Percentiles rank a stretch among this genome's conserved stretches.
Conservation (phyloP, 2,888 invertebrate genomes). For the Lamellibrachia columna region DNA sequence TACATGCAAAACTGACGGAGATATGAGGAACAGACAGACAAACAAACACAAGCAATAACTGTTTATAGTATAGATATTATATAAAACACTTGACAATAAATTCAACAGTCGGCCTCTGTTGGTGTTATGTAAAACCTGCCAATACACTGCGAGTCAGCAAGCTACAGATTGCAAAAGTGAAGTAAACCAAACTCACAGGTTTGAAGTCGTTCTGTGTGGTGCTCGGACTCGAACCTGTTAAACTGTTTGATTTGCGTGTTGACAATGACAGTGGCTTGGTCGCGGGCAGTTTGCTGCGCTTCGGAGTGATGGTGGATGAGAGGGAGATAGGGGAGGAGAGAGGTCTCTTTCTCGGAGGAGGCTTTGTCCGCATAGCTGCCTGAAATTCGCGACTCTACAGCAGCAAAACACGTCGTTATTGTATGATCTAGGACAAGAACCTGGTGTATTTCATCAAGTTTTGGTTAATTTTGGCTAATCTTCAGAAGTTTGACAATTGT, state of each 20-base stretch:
- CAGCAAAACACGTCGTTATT: background rate
- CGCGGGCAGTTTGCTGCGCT: background rate
- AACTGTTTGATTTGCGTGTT: background rate
- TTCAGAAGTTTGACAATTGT: too few relatives aligned
- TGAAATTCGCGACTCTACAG: constrained; percentile 9
- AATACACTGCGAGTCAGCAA: too few relatives aligned
- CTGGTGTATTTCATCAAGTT: background rate
- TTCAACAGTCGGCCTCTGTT: too few relatives aligned
- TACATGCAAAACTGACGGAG: too few relatives aligned
- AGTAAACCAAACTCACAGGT: constrained; percentile 5
- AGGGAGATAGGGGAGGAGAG: background rate
- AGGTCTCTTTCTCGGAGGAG: background rate
- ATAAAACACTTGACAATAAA: too few relatives aligned
- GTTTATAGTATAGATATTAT: too few relatives aligned
- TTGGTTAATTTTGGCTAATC: too few relatives aligned
- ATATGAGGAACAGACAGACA: too few relatives aligned
- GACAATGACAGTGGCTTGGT: background rate
- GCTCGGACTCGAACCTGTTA: background rate
- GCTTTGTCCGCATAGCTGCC: background rate
- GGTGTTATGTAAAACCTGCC: too few relatives aligned
- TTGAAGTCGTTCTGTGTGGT: constrained; percentile 8
- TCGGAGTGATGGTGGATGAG: background rate
- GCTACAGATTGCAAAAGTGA: background rate
- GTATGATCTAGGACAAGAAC: background rate
- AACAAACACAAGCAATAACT: too few relatives aligned